Evolutionary conservation across 2,888 invertebrate species (phyloP).

Genomic region (Athrips mouffetella): DNA sequence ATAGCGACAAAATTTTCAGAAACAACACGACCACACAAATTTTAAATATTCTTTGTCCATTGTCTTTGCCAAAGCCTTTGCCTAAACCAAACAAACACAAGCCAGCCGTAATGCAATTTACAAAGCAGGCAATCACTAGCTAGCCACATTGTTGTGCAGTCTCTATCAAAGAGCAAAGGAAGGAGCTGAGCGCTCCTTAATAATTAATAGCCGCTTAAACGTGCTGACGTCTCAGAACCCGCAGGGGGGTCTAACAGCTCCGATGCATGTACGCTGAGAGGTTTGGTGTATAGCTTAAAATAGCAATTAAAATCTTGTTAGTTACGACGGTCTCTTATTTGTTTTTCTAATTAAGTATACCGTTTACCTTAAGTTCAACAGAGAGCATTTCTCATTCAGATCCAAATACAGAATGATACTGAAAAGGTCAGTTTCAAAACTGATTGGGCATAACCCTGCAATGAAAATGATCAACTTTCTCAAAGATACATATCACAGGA

Average conservation of each 20-base stretch:
- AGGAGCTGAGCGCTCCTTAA: constrained; percentile 65
- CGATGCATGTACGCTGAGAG: constrained; percentile 53
- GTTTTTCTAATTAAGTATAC: not conserved
- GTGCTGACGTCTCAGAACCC: constrained; percentile 70
- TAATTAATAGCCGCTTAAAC: constrained; percentile 76
- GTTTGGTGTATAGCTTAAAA: constrained; percentile 32
- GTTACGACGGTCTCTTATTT: not conserved
- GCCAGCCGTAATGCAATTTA: constrained; percentile 64
- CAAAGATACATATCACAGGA: no score
- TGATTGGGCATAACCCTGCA: no score
- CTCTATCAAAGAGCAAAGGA: constrained; percentile 73
- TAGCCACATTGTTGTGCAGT: constrained; percentile 71
- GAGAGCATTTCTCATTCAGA: no score
- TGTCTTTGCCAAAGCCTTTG: not conserved
- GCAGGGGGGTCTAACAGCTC: constrained; percentile 61
- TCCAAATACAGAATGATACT: no score
- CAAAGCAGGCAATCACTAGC: constrained; percentile 70
- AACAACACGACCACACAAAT: no score
- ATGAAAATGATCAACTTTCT: no score
- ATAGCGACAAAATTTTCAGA: no score
- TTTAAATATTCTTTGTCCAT: not conserved
- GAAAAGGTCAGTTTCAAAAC: no score
- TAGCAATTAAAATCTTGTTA: not conserved
- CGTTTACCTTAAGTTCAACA: no score
- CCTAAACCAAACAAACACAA: constrained; percentile 26